A percentile compares a stretch with the other conserved stretches of the same genome.
Conservation (phyloP, 2,888 invertebrate species). For the Caenorhabditis sinica region DNA sequence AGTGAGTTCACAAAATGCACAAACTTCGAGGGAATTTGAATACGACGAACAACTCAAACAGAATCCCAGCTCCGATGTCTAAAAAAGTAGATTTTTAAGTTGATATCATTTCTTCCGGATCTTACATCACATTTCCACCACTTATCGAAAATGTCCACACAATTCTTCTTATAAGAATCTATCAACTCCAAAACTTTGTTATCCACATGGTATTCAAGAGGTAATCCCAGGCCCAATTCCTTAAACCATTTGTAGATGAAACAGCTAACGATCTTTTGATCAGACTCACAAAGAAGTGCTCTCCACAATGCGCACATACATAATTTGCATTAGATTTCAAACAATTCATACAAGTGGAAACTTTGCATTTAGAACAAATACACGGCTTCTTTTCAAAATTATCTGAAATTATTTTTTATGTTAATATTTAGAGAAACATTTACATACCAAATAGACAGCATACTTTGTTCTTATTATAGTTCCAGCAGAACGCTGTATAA, state of each 20-base stretch:
- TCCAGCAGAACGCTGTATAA: constrained; percentile 25
- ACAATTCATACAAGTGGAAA: constrained; percentile 16
- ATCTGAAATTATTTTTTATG: constrained; percentile 1
- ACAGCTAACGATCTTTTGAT: not conserved
- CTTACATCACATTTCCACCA: constrained; percentile 29
- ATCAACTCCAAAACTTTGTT: not conserved
- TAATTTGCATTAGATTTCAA: not conserved
- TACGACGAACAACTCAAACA: constrained; percentile 33
- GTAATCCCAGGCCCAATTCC: not conserved
- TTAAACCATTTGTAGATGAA: not conserved
- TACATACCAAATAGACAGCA: constrained; percentile 22
- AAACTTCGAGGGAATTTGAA: constrained; percentile 13
- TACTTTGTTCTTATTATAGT: not conserved
- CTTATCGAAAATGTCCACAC: constrained; percentile 14
- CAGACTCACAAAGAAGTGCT: constrained; percentile 3
- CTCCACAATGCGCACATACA: constrained; percentile 10
- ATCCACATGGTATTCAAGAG: not conserved
- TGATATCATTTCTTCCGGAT: not conserved
- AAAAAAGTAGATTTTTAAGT: not conserved
- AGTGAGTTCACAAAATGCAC: constrained; percentile 9
- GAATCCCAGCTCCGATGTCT: constrained; percentile 27
- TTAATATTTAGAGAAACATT: not conserved
- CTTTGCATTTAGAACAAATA: not conserved
- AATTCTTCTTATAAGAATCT: not conserved
- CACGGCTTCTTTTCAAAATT: not conserved